A percentile compares a stretch with the other conserved stretches of the same genome.
Evolutionary conservation across 2,888 invertebrate species (phyloP).

Genomic region (Deroplatys truncata): DNA sequence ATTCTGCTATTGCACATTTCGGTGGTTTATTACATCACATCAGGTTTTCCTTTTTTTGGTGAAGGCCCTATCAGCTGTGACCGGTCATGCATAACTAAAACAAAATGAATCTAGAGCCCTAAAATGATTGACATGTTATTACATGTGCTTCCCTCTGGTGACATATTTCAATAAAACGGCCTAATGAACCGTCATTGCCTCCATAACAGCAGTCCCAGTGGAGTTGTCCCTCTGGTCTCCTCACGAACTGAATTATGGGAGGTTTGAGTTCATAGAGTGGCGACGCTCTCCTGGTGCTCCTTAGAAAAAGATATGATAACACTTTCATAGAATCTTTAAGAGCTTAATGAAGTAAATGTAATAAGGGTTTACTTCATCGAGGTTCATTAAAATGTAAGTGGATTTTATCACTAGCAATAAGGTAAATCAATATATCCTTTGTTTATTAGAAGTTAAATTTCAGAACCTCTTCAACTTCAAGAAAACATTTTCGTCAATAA

Average conservation of each 20-base stretch:
- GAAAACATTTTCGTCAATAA: too few species aligned
- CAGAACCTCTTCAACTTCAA: too few species aligned
- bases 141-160: neutral
- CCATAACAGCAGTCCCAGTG: neutral
- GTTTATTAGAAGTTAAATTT: too few species aligned
- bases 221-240: neutral
- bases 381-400: too few species aligned
- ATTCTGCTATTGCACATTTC: neutral
- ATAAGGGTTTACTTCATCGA: too few species aligned
- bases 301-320: neutral
- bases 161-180: neutral
- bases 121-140: neutral
- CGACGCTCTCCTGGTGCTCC: neutral
- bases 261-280: neutral
- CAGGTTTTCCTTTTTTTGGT: neutral
- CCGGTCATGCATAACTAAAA: neutral
- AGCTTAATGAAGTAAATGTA: too few species aligned
- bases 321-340: neutral
- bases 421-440: too few species aligned
- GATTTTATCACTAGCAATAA: too few species aligned
- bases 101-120: neutral
- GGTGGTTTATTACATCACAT: neutral
- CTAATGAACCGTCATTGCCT: neutral
- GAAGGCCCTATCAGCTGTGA: neutral
- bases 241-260: neutral